Evolutionary conservation across 2,797 vertebrate genomes (phyloP).

Genomic region (Cynodonichthys magdalenae): DNA sequence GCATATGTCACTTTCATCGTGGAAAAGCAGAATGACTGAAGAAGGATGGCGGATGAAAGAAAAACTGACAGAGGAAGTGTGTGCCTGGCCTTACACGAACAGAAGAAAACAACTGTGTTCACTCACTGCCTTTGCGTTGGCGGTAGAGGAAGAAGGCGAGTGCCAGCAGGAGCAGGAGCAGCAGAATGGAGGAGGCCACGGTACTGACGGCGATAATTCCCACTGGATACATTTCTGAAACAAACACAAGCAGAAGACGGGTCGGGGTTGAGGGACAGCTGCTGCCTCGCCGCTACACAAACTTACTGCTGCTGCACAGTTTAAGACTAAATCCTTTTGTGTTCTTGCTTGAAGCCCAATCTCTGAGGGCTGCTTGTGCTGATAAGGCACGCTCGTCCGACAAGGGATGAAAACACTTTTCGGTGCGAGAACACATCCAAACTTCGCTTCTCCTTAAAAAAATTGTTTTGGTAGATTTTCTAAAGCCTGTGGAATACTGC

Average conservation of each 20-base stretch:
- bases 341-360: conserved; percentile 38
- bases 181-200: conserved; percentile 87
- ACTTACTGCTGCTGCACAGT: conserved; percentile 23
- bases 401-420: conserved; percentile 33
- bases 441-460: conserved; percentile 13
- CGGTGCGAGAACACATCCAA: conserved; percentile 24
- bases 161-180: conserved; percentile 84
- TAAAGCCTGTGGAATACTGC: conserved; percentile 49
- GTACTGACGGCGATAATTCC: conserved; percentile 92
- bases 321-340: conserved; percentile 50
- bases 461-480: conserved; percentile 51
- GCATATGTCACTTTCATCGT: conserved; percentile 44
- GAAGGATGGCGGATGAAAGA: conserved; percentile 43
- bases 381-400: conserved; percentile 54
- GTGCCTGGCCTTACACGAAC: conserved; percentile 15
- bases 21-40: conserved; percentile 54
- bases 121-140: conserved; percentile 95
- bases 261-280: conserved; percentile 57
- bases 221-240: conserved; percentile 90
- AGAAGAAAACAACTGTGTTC: conserved; percentile 12
- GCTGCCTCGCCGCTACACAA: conserved; percentile 45
- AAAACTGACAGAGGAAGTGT: conserved; percentile 20
- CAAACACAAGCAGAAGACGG: conserved; percentile 46
- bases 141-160: conserved; percentile 92
- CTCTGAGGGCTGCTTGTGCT: conserved; percentile 48